Base-by-base conservation (phyloP, 2,797 vertebrate species). In the Syngnathus rostellatus region DNA sequence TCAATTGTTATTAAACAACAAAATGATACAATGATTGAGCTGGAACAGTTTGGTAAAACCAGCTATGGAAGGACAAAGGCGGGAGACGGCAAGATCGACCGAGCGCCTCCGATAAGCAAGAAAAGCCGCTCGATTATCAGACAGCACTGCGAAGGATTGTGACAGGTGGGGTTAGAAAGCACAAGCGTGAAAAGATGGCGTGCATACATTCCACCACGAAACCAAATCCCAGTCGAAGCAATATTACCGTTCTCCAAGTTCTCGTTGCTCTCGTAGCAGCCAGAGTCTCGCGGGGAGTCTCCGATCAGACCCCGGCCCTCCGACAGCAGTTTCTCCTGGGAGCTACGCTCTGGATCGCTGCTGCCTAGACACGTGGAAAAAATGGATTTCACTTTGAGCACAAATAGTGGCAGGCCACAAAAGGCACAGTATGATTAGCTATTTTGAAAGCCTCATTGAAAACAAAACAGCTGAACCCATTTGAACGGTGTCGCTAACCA, bases 221-320 rank as follows among this genome's bases (percentile, higher is more conserved):
- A 60, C 38, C 71, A 68, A 72, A 68, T 65, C 82, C 88, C 85
- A 50, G 73, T 65, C 63, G 75, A 72, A 80, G 68, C 72, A 40
- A 81, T 80, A 84, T 94, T 99, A 98, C 97, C 97, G 64, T 97
- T 97, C 82, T 98, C 96, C 86, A 98, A 89, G 87, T 97, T 95
- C 90, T 99, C 97, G 66, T 91, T 99, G 92, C 96, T 96, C 87
- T 99, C 97, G 0, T 97, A 99, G 92, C 97, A 99, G 38, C 97
- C 97, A 0, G 97, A 99, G 88, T 99, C 97, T 51, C 97, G 90
- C 0, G 97, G 97, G 67, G 95, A 97, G 86, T 96, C 93, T 45
- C 94, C 93, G 1, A 92, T 90, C 76, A 92, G 84, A 75, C 90
- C 90, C 59, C 85, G 93, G 45, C 93, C 91, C 70, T 96, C 95